Conservation (phyloP, 2,888 invertebrate genomes). For the Ormyrus nitidulus region DNA sequence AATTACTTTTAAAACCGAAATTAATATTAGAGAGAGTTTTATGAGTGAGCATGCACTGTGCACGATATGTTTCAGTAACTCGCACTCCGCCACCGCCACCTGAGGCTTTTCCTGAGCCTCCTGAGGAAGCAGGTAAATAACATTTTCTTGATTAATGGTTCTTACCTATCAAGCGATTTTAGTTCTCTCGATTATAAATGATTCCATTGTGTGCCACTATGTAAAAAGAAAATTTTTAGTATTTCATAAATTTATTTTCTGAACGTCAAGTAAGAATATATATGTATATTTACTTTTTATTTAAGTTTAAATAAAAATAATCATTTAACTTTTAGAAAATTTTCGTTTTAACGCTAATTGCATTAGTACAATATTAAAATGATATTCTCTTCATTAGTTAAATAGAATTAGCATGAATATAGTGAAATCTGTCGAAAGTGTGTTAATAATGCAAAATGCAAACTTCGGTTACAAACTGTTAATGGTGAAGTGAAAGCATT, state of each 20-base stretch:
- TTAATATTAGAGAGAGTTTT: slow-evolving; percentile 58
- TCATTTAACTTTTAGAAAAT: background rate
- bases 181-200: slow-evolving; percentile 5
- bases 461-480: slow-evolving; percentile 8
- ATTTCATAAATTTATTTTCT: background rate
- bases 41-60: slow-evolving; percentile 73
- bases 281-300: too few relatives aligned
- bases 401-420: background rate
- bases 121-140: slow-evolving; percentile 66
- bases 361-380: background rate
- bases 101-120: slow-evolving; percentile 77
- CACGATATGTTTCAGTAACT: slow-evolving; percentile 79
- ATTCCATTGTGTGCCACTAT: background rate
- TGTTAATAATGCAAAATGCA: slow-evolving; percentile 35
- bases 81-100: slow-evolving; percentile 79
- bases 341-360: background rate
- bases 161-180: slow-evolving; percentile 27
- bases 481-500: slow-evolving; percentile 7
- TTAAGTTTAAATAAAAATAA: background rate
- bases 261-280: too few relatives aligned
- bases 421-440: slow-evolving; percentile 32
- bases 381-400: background rate
- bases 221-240: background rate
- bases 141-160: slow-evolving; percentile 18
- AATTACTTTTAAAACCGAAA: slow-evolving; percentile 46